A percentile compares a stretch with the other conserved stretches of the same genome.
Conservation (phyloP, 2,888 invertebrate species). For the Quadroppia sp. region DNA sequence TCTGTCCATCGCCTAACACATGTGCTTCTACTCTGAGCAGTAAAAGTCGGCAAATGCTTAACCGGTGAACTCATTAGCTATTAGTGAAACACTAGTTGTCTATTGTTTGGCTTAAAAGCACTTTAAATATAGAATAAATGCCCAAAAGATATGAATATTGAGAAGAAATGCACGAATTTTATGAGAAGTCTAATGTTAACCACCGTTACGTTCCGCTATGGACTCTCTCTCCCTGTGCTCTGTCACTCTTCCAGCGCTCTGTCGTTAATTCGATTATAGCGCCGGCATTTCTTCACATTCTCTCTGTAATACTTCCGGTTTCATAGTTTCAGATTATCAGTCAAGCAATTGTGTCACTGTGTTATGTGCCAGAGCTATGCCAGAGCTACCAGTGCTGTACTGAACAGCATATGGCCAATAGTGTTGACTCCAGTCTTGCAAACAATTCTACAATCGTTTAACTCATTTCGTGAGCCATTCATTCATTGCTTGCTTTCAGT, state of each 20-base stretch:
- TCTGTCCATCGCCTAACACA: conserved; percentile 30
- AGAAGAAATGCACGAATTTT: background rate
- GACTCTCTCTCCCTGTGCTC: background rate
- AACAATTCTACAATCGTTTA: conserved; percentile 1
- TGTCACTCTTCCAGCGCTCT: background rate
- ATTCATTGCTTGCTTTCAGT: conserved; percentile 13
- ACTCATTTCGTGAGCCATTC: conserved; percentile 33
- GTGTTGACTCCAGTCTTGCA: conserved; percentile 12
- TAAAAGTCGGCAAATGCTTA: conserved; percentile 20
- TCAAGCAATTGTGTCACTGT: conserved; percentile 38
- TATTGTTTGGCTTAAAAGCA: conserved; percentile 15
- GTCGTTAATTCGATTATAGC: conserved; percentile 26
- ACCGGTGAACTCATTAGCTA: conserved; percentile 34
- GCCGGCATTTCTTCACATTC: background rate
- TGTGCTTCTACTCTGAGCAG: conserved; percentile 2
- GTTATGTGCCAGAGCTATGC: background rate
- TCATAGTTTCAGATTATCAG: conserved; percentile 37
- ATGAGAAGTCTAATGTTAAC: background rate
- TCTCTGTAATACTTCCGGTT: conserved; percentile 26
- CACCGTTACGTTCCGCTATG: conserved; percentile 37
- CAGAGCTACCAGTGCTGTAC: background rate
- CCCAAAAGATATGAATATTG: conserved; percentile 20
- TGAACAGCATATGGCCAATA: conserved; percentile 29
- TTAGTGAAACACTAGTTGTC: conserved; percentile 32
- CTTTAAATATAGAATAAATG: conserved; percentile 20